Base-by-base conservation (phyloP, 1,140 invertebrate genomes). In the Heliconius himera region DNA sequence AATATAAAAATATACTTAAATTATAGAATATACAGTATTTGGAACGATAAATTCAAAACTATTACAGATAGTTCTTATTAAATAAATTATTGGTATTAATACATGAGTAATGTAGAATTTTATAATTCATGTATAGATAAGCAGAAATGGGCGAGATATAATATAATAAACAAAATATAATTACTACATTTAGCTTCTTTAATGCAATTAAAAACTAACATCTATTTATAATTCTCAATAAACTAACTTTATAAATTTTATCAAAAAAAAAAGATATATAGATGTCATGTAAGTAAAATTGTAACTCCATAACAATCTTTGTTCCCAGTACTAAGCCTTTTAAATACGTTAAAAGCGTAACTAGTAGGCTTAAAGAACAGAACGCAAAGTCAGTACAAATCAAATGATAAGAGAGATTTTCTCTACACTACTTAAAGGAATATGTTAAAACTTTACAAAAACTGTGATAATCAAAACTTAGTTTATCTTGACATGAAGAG, bases 291-390 rank as follows among this genome's bases (percentile, higher is more conserved):
- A 46, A 46, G 4, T 46, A 41, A 46, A 46, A 4, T 46, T 46
- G 13, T 16, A 60, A 60, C 60, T 66, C 60, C 22, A 66, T 66
- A 13, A 29, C 60, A 66, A 29, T 29, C 60, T 13, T 66, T 66
- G 60, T 29, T 66, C 60, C 22, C 9, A 66, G 22, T 66, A 66
- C 76, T 73, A 73, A 80, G 85, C 87, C 85, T 91, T 87, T 90
- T 85, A 85, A 88, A 87, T 81, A 85, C 78, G 87, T 86, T 89
- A 88, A 88, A 88, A 89, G 85, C 76, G 85, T 76, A 77, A 73
- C 70, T 72, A 76, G 73, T 76, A 49, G 49, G 74, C 70, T 80
- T 80, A 80, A 80, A 56, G 22, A 51, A 66, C 22, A 26, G 60
- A 13, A 66, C 60, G 60, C 26, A 66, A 66, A 66, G 70, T 70